These are phyloP conservation scores for Hoplostethus atlanticus DNA, from an alignment of 2,797 vertebrate species.

Conservation along the genomic window DNA sequence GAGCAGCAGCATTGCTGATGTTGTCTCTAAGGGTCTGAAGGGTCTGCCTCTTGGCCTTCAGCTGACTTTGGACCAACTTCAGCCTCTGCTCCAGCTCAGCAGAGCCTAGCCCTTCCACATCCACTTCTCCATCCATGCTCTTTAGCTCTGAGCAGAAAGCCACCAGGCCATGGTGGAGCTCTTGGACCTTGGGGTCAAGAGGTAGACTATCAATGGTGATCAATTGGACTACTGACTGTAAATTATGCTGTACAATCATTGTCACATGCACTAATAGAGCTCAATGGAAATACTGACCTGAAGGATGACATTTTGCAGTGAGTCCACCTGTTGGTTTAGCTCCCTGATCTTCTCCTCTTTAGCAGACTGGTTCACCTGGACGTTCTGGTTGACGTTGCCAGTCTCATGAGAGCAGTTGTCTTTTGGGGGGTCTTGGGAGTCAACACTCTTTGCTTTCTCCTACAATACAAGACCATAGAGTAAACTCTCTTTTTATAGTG, in stretches of 20 bases:
- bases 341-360: conserved; percentile 82
- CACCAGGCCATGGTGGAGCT: conserved; percentile 78
- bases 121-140: conserved; percentile 71
- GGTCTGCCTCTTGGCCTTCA: conserved; percentile 77
- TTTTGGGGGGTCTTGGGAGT: conserved; percentile 32
- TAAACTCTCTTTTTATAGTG: not conserved
- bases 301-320: conserved; percentile 78
- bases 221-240: not conserved
- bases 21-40: conserved; percentile 67
- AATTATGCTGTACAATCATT: not conserved
- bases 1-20: conserved; percentile 68
- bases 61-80: conserved; percentile 65
- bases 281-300: conserved; percentile 70
- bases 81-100: conserved; percentile 73
- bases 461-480: conserved; percentile 31
- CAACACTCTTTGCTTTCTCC: conserved; percentile 54
- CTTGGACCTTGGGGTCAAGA: conserved; percentile 75
- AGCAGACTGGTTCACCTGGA: conserved; percentile 43
- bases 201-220: not conserved
- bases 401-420: conserved; percentile 42
- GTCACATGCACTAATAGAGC: not conserved
- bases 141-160: conserved; percentile 82
- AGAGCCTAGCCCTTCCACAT: conserved; percentile 59
- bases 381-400: conserved; percentile 48
- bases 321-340: conserved; percentile 83